Evolutionary conservation across 1,140 invertebrate species (phyloP), one percentile per base, ranked within the genome.

Genomic region (Pantala flavescens): DNA sequence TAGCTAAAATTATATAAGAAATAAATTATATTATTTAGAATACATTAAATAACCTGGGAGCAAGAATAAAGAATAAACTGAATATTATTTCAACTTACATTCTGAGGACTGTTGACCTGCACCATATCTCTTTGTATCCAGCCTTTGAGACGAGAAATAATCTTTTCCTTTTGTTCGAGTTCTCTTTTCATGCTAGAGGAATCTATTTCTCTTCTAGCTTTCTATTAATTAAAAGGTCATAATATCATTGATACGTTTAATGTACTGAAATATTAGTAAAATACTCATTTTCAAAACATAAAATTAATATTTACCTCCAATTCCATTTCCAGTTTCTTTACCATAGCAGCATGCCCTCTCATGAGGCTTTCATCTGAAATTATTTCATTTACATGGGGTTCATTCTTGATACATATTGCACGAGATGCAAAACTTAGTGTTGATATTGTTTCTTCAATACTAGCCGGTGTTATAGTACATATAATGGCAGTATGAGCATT

Each of bases 321-420:
- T 14, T 63, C 49, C 49, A 63, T 16, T 63, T 63, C 49, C 12
- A 63, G 49, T 63, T 63, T 63, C n/a, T 63, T 63, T 5, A 63
- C 49, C 12, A 63, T 19, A 3, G 49, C 49, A 63, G 49, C 49
- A 63, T 63, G 49, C 5, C 49, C n/a, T 63, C 49, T 63, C 16
- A 63, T 63, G 49, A 63, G 49, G n/a, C 49, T 19, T 63, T 63
- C 91, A 83, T 97, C 94, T 83, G 96, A 96, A 0, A 96, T 95
- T 86, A 98, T 96, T 83, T 98, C 95, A 83, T 98, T 98, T 76
- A 97, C 93, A 77, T 93, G 89, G 7, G 96, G 96, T 82, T 95
- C 93, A 85, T 98, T 98, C 85, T 97, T 95, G 79, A 98, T 98
- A 84, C 92, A 92, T 84, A 98, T 98, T 19, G 96, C 96, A 36